These are phyloP conservation scores for Menidia menidia DNA, from an alignment of 2,797 vertebrate species.

Conservation along the genomic window DNA sequence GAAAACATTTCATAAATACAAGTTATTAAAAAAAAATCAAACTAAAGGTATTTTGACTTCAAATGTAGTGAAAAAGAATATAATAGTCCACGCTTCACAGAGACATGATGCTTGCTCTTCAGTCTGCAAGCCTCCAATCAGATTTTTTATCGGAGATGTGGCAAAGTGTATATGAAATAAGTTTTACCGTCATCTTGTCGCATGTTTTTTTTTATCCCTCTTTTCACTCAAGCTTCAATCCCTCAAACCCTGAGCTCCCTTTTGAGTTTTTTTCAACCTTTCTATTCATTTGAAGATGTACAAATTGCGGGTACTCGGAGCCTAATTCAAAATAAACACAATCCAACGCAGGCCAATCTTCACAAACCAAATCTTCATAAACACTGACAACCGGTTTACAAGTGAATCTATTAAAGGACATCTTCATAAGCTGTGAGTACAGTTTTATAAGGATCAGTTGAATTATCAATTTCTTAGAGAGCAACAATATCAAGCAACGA, in stretches of 20 bases:
- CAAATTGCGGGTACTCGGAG: not conserved
- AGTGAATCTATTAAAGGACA: slow-evolving; percentile 14
- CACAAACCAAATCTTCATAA: slow-evolving; percentile 13
- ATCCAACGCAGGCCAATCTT: slow-evolving; percentile 11
- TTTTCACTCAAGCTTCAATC: not conserved
- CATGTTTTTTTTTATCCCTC: not conserved
- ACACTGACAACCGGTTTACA: slow-evolving; percentile 1
- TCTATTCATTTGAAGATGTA: not conserved
- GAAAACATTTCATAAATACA: not conserved
- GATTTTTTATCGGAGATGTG: not conserved
- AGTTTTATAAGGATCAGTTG: slow-evolving; percentile 15
- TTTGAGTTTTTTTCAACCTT: not conserved
- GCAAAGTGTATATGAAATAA: not conserved
- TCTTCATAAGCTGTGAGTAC: slow-evolving; percentile 19
- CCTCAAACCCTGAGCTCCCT: not conserved
- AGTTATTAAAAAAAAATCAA: not conserved
- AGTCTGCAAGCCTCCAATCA: not conserved
- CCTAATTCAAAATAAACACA: slow-evolving; percentile 25
- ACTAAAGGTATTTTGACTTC: not conserved
- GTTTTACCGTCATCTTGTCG: no score
- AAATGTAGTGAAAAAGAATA: not conserved
- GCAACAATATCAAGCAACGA: slow-evolving; percentile 40
- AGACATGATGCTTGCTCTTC: not conserved
- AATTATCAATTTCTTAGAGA: slow-evolving; percentile 29
- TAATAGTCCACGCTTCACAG: no score